phyloP scores from a whole-genome alignment of 2,797 vertebrate species.

The Neostethus bicornis region DNA sequence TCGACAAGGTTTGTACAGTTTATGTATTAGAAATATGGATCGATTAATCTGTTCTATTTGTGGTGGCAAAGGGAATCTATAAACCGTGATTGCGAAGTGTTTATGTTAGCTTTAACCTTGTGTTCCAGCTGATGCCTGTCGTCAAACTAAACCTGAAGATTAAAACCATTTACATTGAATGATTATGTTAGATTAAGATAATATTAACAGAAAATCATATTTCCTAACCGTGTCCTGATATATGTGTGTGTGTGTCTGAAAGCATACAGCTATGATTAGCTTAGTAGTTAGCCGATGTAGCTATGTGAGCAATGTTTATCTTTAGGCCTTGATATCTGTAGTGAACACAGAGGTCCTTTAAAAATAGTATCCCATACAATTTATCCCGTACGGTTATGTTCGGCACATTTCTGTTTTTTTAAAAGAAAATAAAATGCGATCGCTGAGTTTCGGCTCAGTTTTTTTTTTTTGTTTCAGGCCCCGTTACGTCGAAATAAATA shows the following conservation, averaged over 20 bases:
- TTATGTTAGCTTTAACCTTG: constrained; percentile 66
- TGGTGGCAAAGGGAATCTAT: constrained; percentile 9
- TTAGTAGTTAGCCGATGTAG: constrained; percentile 29
- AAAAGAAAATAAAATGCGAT: too few relatives aligned
- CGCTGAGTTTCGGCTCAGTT: background rate
- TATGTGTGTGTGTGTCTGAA: background rate
- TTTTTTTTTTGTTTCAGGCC: constrained; percentile 27
- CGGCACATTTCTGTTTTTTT: too few relatives aligned
- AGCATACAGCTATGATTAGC: constrained; percentile 31
- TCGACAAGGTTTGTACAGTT: constrained; percentile 64
- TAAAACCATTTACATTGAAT: too few relatives aligned
- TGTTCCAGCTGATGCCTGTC: constrained; percentile 40
- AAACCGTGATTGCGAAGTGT: constrained; percentile 40
- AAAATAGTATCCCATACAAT: too few relatives aligned
- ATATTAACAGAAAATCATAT: background rate
- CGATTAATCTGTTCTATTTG: background rate
- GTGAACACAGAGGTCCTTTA: background rate
- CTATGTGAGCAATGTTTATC: constrained; percentile 41
- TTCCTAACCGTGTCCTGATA: background rate
- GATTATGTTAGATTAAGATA: too few relatives aligned
- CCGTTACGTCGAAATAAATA: constrained; percentile 32
- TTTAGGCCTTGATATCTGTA: constrained; percentile 42
- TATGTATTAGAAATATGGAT: constrained; percentile 5
- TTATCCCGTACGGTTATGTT: too few relatives aligned
- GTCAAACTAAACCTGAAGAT: constrained; percentile 17